A percentile compares a stretch with the other conserved stretches of the same genome.
Conservation (phyloP, 2,113 vertebrate genomes). For the Gracilinanus agilis region DNA sequence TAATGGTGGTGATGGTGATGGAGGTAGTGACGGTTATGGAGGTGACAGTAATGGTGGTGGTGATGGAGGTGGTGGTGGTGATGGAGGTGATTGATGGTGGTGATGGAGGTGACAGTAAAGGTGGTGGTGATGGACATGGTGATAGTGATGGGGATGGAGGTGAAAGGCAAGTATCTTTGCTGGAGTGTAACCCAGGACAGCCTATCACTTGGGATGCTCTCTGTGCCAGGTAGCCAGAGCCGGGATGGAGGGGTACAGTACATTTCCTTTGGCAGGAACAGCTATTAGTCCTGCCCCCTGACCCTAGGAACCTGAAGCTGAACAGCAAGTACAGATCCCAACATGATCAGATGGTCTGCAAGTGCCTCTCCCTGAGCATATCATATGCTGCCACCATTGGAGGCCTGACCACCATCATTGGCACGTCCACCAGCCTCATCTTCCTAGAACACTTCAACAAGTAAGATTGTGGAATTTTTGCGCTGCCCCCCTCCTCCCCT, state of each 20-base stretch:
- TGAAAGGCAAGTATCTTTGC: not conserved
- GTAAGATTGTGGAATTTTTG: slow-evolving; percentile 81
- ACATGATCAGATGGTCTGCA: slow-evolving; percentile 97
- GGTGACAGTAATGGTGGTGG: too few relatives aligned
- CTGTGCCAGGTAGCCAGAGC: not conserved
- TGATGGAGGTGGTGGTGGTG: not conserved
- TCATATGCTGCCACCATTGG: slow-evolving; percentile 97
- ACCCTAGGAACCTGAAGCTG: slow-evolving; percentile 83
- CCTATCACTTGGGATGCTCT: not conserved
- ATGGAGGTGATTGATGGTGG: not conserved
- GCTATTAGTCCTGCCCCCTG: slow-evolving; percentile 84
- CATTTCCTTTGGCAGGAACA: slow-evolving; percentile 79
- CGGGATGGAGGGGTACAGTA: not conserved
- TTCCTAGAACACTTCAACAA: slow-evolving; percentile 99
- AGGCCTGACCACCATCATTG: slow-evolving; percentile 97
- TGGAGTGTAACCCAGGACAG: not conserved
- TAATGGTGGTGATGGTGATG: too few relatives aligned
- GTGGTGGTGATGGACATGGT: not conserved
- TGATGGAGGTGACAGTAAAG: not conserved
- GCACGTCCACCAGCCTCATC: slow-evolving; percentile 98
- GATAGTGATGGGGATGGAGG: not conserved
- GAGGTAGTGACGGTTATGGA: too few relatives aligned
- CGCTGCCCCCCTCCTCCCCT: too few relatives aligned
- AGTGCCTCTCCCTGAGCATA: slow-evolving; percentile 96
- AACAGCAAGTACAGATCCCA: slow-evolving; percentile 91